A percentile compares a stretch with the other conserved stretches of the same genome.
phyloP scores from a whole-genome alignment of 2,888 invertebrate genomes.

The Leptopilina drosophilae region DNA sequence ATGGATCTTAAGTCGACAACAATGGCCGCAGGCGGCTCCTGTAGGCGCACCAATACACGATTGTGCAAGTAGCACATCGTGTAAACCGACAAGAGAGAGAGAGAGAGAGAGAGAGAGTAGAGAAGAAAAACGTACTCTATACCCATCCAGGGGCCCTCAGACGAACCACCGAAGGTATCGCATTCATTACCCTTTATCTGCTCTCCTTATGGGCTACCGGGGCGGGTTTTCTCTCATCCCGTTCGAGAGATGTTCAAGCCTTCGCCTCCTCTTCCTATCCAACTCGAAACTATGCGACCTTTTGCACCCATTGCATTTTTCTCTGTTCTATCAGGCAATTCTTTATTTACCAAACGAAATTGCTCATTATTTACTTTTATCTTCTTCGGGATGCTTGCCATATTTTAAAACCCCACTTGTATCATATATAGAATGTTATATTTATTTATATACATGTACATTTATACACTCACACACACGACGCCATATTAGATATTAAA shows the following conservation, averaged over 20 bases:
- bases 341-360: background rate
- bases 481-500: too few relatives aligned
- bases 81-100: background rate
- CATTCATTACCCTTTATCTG: conserved; percentile 71
- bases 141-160: conserved; percentile 54
- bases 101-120: background rate
- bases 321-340: conserved; percentile 12
- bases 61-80: conserved; percentile 35
- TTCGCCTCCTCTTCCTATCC: conserved; percentile 48
- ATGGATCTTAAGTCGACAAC: conserved; percentile 70
- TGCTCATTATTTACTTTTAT: conserved; percentile 14
- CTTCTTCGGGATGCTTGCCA: background rate
- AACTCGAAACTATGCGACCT: conserved; percentile 49
- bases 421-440: too few relatives aligned
- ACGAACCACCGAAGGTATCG: conserved; percentile 63
- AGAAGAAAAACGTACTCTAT: conserved; percentile 52
- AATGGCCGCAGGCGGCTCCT: conserved; percentile 64
- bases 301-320: conserved; percentile 34
- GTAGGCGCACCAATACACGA: conserved; percentile 58
- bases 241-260: conserved; percentile 50
- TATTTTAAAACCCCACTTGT: background rate
- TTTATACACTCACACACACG: too few relatives aligned
- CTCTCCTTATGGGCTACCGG: conserved; percentile 64
- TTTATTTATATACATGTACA: too few relatives aligned
- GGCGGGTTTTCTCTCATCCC: conserved; percentile 52